Percentiles rank a stretch among this genome's conserved stretches.
phyloP scores from a whole-genome alignment of 2,888 invertebrate genomes.

The Habrosyne pyritoides region DNA sequence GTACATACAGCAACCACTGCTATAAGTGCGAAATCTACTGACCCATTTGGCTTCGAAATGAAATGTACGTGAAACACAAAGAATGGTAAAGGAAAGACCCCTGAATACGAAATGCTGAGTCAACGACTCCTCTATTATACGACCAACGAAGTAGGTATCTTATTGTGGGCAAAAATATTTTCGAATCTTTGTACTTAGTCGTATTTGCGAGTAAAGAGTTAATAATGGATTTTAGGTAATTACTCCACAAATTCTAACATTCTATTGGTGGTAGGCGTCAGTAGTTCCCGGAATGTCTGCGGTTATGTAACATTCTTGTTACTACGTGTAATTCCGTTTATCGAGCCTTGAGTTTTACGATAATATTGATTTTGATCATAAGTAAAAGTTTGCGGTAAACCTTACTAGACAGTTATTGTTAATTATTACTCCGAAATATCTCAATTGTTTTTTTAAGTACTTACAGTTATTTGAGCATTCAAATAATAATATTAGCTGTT shows the following conservation, averaged over 20 bases:
- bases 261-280: not conserved
- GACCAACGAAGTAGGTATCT: slow-evolving; percentile 21
- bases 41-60: slow-evolving; percentile 76
- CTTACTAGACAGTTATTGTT: too few species aligned
- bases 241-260: not conserved
- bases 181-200: not conserved
- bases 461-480: not conserved
- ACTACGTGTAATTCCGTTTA: not conserved
- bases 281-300: not conserved
- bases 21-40: slow-evolving; percentile 59
- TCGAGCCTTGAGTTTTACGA: too few species aligned
- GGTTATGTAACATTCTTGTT: not conserved
- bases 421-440: not conserved
- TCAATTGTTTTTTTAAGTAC: not conserved
- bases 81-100: slow-evolving; percentile 56
- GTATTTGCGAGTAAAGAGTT: slow-evolving; percentile 4
- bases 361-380: not conserved
- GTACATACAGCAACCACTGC: slow-evolving; percentile 41
- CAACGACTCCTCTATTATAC: slow-evolving; percentile 55
- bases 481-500: too few species aligned
- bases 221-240: not conserved
- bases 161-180: slow-evolving; percentile 13
- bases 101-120: slow-evolving; percentile 69
- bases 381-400: too few species aligned
- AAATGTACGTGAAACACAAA: slow-evolving; percentile 66